Conservation (phyloP, 2,797 vertebrate genomes). For the Microchirus variegatus region DNA sequence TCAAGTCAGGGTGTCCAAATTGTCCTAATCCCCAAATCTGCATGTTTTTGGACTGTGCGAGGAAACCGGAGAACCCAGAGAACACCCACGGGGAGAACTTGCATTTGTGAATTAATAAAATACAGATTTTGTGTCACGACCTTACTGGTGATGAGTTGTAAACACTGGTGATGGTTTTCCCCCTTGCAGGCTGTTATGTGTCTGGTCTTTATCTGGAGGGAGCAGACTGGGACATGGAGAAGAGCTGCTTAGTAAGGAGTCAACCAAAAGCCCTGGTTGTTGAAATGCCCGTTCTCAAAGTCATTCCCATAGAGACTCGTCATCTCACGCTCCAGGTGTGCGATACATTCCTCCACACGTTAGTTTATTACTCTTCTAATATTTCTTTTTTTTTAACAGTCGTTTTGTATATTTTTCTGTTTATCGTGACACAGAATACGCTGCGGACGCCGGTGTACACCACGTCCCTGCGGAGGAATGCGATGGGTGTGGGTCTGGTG, state of each 20-base stretch:
- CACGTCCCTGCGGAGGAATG: constrained; percentile 90
- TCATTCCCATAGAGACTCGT: constrained; percentile 88
- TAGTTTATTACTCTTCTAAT: not conserved
- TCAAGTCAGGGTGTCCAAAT: too few species aligned
- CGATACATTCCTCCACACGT: not conserved
- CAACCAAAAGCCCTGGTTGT: constrained; percentile 89
- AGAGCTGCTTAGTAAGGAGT: constrained; percentile 85
- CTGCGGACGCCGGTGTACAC: constrained; percentile 94
- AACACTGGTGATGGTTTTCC: constrained; percentile 10
- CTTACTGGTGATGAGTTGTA: not conserved
- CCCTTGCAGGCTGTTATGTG: constrained; percentile 89
- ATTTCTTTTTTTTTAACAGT: not conserved
- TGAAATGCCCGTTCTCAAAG: constrained; percentile 89
- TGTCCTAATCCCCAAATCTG: too few species aligned
- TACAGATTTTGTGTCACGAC: too few species aligned
- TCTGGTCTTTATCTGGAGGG: constrained; percentile 94
- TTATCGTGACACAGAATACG: constrained; percentile 83
- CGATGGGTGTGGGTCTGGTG: constrained; percentile 92
- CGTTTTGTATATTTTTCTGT: constrained; percentile 16
- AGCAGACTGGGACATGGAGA: constrained; percentile 90
- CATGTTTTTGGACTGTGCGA: too few species aligned
- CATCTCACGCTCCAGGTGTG: constrained; percentile 90
- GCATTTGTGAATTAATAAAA: too few species aligned
- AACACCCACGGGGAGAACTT: too few species aligned
- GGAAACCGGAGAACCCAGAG: too few species aligned